Evolutionary conservation across 1,140 invertebrate genomes (phyloP).

Genomic region (Acromyrmex echinatior): DNA sequence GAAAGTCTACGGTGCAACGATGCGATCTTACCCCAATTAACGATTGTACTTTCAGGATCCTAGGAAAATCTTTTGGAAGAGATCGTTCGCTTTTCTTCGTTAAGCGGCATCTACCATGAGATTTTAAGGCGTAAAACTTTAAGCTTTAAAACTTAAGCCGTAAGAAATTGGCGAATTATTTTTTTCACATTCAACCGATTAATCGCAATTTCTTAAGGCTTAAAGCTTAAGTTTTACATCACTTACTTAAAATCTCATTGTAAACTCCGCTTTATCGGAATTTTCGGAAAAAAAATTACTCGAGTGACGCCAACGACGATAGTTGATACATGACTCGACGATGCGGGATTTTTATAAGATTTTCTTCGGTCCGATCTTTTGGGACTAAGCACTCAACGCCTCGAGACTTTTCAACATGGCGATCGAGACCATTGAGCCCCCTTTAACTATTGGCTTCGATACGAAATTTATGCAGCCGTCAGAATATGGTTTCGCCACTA

Average conservation of each 20-base stretch:
- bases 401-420: constrained; percentile 39
- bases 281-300: background rate
- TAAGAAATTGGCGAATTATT: too few species aligned
- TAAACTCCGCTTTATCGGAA: background rate
- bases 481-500: constrained; percentile 80
- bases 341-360: constrained; percentile 14
- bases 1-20: constrained; percentile 48
- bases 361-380: background rate
- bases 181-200: too few species aligned
- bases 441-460: constrained; percentile 44
- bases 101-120: background rate
- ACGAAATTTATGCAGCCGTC: constrained; percentile 78
- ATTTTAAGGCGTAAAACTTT: too few species aligned
- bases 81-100: constrained; percentile 19
- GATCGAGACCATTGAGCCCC: background rate
- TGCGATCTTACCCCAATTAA: constrained; percentile 73
- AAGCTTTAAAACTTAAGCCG: too few species aligned
- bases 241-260: too few species aligned
- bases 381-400: background rate
- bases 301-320: background rate
- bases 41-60: constrained; percentile 8
- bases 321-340: background rate
- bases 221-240: too few species aligned
- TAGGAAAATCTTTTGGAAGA: constrained; percentile 14
- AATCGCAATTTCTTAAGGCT: too few species aligned